Base-by-base conservation (phyloP, 2,113 vertebrate species). In the Halcyon senegalensis region DNA sequence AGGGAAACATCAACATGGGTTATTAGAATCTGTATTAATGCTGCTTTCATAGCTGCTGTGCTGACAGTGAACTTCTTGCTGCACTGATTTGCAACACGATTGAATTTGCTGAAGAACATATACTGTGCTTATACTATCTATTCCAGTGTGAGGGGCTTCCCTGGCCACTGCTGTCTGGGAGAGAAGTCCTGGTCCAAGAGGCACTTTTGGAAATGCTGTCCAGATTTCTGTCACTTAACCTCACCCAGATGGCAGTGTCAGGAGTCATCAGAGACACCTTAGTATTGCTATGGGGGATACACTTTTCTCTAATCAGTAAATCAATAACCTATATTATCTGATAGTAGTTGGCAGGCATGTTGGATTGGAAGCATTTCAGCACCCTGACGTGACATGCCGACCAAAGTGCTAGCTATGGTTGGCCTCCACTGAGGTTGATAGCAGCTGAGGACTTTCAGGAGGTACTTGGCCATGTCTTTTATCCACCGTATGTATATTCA, bases 341-440 rank as follows among this genome's bases (percentile, higher is more conserved):
- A 24, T 17, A 30, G 5, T 55, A 14, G 13, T 18, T 84, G 77
- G 11, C 37, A 63, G 31, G 11, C 5, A 1, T 20, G n/a, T 55
- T 44, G 51, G 13, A 13, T n/a, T 53, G 15, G 73, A 53, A 76
- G 43, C 19, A 10, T 56, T 55, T 28, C 28, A 13, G 8, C n/a
- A 41, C 25, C 11, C 21, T 1, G 1, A 3, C 16, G 30, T 41
- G 30, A 50, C 2, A 1, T 1, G 4, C 15, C 4, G 2, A 4
- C n/a, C 37, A 30, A 50, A 68, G 30, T 41, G 55, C 11, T 50
- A 35, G 31, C 20, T 39, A 6, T 13, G 15, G 5, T 30, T 60
- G 39, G 5, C 28, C 13, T 83, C 25, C 30, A 10, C 3, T 13
- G 69, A 41, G 44, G 14, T 10, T 55, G 51, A 18, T 63, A 28